These are phyloP conservation scores for Florisuga fusca DNA, from an alignment of 2,797 vertebrate genomes.

Conservation along the genomic window DNA sequence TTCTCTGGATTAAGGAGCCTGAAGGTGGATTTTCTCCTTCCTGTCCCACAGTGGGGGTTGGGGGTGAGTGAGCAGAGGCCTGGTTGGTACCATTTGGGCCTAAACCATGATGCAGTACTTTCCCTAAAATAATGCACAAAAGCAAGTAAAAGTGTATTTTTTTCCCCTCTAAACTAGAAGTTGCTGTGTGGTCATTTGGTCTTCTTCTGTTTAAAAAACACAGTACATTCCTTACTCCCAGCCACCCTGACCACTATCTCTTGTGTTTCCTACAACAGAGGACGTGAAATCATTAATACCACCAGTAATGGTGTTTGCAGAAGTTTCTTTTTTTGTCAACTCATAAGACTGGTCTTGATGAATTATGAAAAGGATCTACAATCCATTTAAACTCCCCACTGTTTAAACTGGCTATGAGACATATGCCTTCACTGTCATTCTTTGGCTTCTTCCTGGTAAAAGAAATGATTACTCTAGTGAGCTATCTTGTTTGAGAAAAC, in stretches of 20 bases:
- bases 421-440: not conserved
- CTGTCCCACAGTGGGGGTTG: no score
- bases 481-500: not conserved
- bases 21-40: no score
- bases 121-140: not conserved
- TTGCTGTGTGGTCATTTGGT: not conserved
- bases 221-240: constrained; percentile 38
- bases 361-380: not conserved
- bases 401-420: not conserved
- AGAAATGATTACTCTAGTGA: not conserved
- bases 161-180: not conserved
- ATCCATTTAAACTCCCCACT: not conserved
- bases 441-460: not conserved
- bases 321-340: not conserved
- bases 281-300: constrained; percentile 48
- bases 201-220: not conserved
- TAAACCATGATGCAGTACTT: not conserved
- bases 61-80: no score
- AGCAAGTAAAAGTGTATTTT: not conserved
- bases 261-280: constrained; percentile 4
- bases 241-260: constrained; percentile 39
- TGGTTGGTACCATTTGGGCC: no score
- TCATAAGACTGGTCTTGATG: not conserved
- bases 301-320: constrained; percentile 35
- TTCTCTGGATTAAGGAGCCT: no score